phyloP scores from a whole-genome alignment of 2,888 invertebrate genomes.

The Heliconius aoede region DNA sequence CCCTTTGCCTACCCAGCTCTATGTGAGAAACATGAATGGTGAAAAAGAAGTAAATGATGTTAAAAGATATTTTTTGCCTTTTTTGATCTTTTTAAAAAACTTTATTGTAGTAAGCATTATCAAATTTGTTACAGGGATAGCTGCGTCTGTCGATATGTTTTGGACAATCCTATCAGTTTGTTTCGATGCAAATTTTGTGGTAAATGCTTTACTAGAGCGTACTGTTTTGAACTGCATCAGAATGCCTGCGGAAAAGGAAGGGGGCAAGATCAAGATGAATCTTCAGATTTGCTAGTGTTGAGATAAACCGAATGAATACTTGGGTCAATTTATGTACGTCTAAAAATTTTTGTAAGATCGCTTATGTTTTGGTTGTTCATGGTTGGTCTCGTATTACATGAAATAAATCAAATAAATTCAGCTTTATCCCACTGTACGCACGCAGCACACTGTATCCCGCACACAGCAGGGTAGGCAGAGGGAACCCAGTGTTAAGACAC shows the following conservation, averaged over 20 bases:
- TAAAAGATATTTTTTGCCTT: no score
- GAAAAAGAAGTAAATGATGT: no score
- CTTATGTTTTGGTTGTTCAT: background rate
- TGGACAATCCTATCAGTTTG: constrained; percentile 54
- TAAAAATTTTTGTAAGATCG: background rate
- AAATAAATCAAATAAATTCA: no score
- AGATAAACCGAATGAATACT: constrained; percentile 50
- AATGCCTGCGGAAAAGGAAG: constrained; percentile 58
- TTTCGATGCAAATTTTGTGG: constrained; percentile 70
- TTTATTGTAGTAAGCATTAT: no score
- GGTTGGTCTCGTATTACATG: background rate
- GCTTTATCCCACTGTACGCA: no score
- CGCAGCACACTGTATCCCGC: no score
- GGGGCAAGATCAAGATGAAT: constrained; percentile 54
- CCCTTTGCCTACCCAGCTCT: no score
- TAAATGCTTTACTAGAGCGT: constrained; percentile 68
- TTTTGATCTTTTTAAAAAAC: no score
- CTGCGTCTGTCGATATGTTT: constrained; percentile 66
- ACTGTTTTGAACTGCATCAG: constrained; percentile 75
- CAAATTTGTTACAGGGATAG: constrained; percentile 58
- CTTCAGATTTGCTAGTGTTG: constrained; percentile 59
- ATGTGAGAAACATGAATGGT: no score
- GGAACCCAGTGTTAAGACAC: no score
- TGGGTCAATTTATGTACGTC: background rate
- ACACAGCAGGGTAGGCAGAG: no score